phyloP scores from a whole-genome alignment of 2,797 vertebrate species.

The Microchirus variegatus region DNA sequence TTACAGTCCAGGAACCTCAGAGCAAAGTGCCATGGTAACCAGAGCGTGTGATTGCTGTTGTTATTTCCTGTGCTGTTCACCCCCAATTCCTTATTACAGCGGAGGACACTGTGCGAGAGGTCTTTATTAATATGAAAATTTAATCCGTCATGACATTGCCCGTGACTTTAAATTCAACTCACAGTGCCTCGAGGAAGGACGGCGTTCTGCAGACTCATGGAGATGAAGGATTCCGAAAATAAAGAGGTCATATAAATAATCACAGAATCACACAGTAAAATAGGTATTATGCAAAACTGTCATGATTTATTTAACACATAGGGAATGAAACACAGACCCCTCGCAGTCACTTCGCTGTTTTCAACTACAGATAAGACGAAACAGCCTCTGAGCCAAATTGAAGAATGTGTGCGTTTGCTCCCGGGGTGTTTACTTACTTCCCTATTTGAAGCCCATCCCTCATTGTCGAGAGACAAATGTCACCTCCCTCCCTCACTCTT shows the following conservation, averaged over 20 bases:
- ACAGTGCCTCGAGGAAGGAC: constrained; percentile 61
- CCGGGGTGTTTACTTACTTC: constrained; percentile 61
- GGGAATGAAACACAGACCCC: constrained; percentile 12
- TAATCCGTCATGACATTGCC: constrained; percentile 69
- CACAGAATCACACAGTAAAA: constrained; percentile 35
- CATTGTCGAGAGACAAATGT: constrained; percentile 72
- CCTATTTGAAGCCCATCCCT: constrained; percentile 68
- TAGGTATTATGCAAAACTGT: constrained; percentile 56
- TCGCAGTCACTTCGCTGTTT: constrained; percentile 29
- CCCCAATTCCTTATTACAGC: constrained; percentile 20
- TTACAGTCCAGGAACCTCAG: constrained; percentile 34
- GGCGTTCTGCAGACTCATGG: constrained; percentile 54
- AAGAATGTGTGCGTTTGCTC: constrained; percentile 55
- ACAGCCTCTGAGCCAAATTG: constrained; percentile 31
- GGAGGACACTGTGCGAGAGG: constrained; percentile 35
- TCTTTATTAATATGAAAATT: constrained; percentile 64
- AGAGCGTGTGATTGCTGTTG: constrained; percentile 39
- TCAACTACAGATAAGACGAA: constrained; percentile 37
- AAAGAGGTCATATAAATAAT: constrained; percentile 57
- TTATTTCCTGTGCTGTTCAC: constrained; percentile 19
- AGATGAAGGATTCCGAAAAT: constrained; percentile 40
- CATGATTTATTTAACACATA: constrained; percentile 47
- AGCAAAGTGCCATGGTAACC: constrained; percentile 36
- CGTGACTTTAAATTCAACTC: constrained; percentile 59
- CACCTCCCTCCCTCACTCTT: constrained; percentile 52